These are phyloP conservation scores for Propithecus perrieri DNA, from an alignment of 2,797 vertebrate genomes.

Conservation along the genomic window DNA sequence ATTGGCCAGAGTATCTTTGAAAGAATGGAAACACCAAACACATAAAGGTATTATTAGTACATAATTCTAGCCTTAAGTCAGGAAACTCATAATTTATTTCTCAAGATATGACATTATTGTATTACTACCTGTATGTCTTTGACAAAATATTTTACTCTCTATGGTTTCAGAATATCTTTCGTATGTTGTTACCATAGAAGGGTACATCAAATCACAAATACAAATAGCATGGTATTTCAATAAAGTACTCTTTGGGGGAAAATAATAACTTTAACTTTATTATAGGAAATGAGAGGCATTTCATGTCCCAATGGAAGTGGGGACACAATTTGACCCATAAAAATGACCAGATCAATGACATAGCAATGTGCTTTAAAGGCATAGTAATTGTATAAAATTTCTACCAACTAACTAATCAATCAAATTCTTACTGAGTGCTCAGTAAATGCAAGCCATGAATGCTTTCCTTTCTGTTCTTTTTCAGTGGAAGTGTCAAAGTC, in stretches of 20 bases:
- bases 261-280: background rate
- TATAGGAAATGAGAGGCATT: constrained; percentile 34
- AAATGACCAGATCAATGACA: constrained; percentile 49
- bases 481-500: constrained; percentile 60
- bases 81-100: background rate
- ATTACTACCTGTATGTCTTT: background rate
- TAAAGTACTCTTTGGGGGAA: background rate
- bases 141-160: background rate
- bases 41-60: background rate
- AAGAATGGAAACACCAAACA: background rate
- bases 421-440: constrained; percentile 23
- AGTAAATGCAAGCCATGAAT: constrained; percentile 28
- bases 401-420: constrained; percentile 42
- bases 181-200: background rate
- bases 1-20: background rate
- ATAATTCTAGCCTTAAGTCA: background rate
- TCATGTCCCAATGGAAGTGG: background rate
- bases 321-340: constrained; percentile 20
- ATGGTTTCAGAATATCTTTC: constrained; percentile 4
- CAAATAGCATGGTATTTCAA: background rate
- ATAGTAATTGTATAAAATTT: constrained; percentile 34
- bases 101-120: background rate
- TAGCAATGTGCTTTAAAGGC: background rate
- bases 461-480: constrained; percentile 25
- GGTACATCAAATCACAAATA: background rate